Conservation (phyloP, 2,797 vertebrate species). For the Hoplostethus mediterraneus region DNA sequence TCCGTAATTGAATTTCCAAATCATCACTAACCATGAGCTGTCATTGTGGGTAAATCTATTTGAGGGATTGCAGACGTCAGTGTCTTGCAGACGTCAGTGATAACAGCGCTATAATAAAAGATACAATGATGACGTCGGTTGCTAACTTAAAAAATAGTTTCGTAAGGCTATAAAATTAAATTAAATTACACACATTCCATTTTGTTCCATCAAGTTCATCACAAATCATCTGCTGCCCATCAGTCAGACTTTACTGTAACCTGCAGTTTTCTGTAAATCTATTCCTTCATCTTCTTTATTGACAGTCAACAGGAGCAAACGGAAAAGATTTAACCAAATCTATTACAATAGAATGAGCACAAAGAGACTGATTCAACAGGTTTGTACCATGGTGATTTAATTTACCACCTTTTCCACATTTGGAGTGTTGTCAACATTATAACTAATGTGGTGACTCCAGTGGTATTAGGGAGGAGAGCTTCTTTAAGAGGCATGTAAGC, state of each 20-base stretch:
- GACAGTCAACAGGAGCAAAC: conserved; percentile 6
- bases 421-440: no score
- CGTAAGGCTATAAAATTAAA: conserved; percentile 61
- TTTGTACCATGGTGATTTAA: conserved; percentile 28
- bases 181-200: conserved; percentile 25
- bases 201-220: conserved; percentile 28
- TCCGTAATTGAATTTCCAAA: neutral
- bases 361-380: conserved; percentile 26
- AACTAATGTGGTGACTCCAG: no score
- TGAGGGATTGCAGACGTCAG: neutral
- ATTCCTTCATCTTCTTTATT: conserved; percentile 7
- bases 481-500: conserved; percentile 84
- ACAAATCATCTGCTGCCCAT: conserved; percentile 68
- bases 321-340: conserved; percentile 28
- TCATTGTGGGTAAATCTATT: neutral
- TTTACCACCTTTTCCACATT: conserved; percentile 25
- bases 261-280: conserved; percentile 42
- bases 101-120: neutral
- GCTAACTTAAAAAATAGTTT: conserved; percentile 54
- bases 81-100: neutral
- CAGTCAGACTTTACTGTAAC: conserved; percentile 61
- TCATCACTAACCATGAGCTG: neutral
- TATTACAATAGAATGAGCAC: conserved; percentile 35
- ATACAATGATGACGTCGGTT: conserved; percentile 24
- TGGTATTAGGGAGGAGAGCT: neutral